Evolutionary conservation across 2,888 invertebrate genomes (phyloP), one percentile per base, ranked within the genome.

Genomic region (Digitonthophagus gazella): DNA sequence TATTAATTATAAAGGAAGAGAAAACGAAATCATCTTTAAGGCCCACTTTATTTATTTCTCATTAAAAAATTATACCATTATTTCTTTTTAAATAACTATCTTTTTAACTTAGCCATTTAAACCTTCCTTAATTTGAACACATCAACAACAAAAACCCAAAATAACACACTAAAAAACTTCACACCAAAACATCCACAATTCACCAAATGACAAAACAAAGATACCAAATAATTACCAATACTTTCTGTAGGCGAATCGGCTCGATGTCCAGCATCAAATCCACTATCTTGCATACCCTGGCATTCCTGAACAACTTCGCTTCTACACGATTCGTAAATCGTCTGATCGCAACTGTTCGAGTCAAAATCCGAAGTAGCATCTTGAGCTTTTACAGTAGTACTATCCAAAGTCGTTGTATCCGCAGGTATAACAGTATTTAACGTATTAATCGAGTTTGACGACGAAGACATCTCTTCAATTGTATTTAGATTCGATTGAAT

Each of bases 281-380:
- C 77, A 69, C 77, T 77, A 66, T 77, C 77, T 16, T 76, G 75
- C 76, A 77, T 76, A 8, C 73, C 74, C 20, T 69, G 56, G 3
- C 28, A 8, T 56, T 67, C 72, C 54, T 68, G 55, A 20, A 20
- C 61, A 18, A 61, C 18, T 14, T 11, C 6, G 8, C n/a, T 19
- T 2, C n/a, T 19, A 2, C n/a, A n/a, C 6, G 6, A 11, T 18
- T 19, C 61, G 18, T 19, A n/a, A n/a, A 19, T n/a, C n/a, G n/a
- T n/a, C n/a, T n/a, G 11, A 44, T 44, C 28, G 1, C 28, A 6
- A 5, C 11, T 44, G 28, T 72, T 72, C 6, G 70, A 66, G 19
- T 74, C 73, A 71, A 75, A 72, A 70, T 74, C 75, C 0, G 75
- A 75, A 16, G 74, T 73, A 11, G 71, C 69, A 58, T 72, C 71